A percentile compares a stretch with the other conserved stretches of the same genome.
Evolutionary conservation across 1,140 invertebrate species (phyloP).

Genomic region (Pseudachorutes palmiensis): DNA sequence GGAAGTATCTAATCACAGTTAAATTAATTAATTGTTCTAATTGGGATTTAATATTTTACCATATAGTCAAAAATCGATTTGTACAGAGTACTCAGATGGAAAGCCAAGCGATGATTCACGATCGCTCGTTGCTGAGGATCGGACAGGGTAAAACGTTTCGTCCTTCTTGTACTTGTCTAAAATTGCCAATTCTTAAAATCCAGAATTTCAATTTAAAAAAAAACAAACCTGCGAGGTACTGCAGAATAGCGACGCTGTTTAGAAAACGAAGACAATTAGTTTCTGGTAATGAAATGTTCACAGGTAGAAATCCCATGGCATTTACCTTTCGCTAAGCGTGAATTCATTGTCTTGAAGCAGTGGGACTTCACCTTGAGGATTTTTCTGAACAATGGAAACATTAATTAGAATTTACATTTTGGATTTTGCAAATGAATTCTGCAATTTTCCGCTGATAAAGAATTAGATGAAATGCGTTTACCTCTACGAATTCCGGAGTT

Average conservation of each 20-base stretch:
- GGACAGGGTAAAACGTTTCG: conserved; percentile 57
- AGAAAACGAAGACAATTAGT: conserved; percentile 24
- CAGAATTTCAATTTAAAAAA: no score
- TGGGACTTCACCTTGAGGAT: conserved; percentile 71
- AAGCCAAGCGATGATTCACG: conserved; percentile 64
- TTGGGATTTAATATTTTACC: conserved; percentile 44
- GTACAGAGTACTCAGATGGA: conserved; percentile 67
- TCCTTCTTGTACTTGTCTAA: conserved; percentile 60
- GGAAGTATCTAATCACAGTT: conserved; percentile 51
- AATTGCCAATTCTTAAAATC: no score
- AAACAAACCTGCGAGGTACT: conserved; percentile 69
- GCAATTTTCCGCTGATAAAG: no score
- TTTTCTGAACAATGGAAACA: no score
- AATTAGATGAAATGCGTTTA: no score
- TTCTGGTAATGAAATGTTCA: no score
- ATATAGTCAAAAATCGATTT: conserved; percentile 56
- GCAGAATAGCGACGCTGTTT: conserved; percentile 62
- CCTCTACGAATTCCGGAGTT: conserved; percentile 58
- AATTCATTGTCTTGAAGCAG: conserved; percentile 64
- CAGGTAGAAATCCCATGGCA: not conserved
- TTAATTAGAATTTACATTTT: no score
- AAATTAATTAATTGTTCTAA: not conserved
- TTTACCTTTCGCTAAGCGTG: conserved; percentile 57
- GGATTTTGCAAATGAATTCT: no score
- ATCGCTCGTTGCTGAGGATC: conserved; percentile 56